These are phyloP conservation scores for Linnaemya tessellans DNA, from an alignment of 2,888 invertebrate genomes.

Conservation along the genomic window DNA sequence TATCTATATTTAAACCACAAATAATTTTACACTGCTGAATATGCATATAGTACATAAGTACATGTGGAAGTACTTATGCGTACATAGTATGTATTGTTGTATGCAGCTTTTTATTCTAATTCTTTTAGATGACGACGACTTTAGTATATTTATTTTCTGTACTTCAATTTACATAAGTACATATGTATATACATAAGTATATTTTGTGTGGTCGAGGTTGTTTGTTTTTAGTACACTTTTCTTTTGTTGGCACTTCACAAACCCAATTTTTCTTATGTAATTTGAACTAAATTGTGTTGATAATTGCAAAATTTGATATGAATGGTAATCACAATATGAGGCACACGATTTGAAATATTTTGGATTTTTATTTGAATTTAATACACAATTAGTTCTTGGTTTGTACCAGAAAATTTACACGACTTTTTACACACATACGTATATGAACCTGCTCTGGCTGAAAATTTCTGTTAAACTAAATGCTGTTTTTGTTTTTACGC, in stretches of 20 bases:
- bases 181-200: neutral
- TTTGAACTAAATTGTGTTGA: constrained; percentile 37
- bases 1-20: neutral
- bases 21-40: neutral
- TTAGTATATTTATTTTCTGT: constrained; percentile 6
- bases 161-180: constrained; percentile 2
- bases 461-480: constrained; percentile 60
- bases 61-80: neutral
- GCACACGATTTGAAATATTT: neutral
- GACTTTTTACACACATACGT: neutral
- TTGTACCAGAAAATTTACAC: constrained; percentile 2
- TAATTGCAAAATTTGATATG: constrained; percentile 34
- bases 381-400: constrained; percentile 21
- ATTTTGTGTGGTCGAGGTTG: constrained; percentile 42
- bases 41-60: neutral
- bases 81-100: too few relatives aligned
- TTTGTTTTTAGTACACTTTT: constrained; percentile 32
- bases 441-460: constrained; percentile 25
- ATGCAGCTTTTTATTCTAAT: neutral
- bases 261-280: constrained; percentile 51
- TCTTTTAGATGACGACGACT: neutral
- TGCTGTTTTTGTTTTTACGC: constrained; percentile 28
- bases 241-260: constrained; percentile 23
- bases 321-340: constrained; percentile 20
- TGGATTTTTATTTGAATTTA: constrained; percentile 4